These are phyloP conservation scores for Gastrophysa polygoni DNA, from an alignment of 2,888 invertebrate species.

Conservation along the genomic window DNA sequence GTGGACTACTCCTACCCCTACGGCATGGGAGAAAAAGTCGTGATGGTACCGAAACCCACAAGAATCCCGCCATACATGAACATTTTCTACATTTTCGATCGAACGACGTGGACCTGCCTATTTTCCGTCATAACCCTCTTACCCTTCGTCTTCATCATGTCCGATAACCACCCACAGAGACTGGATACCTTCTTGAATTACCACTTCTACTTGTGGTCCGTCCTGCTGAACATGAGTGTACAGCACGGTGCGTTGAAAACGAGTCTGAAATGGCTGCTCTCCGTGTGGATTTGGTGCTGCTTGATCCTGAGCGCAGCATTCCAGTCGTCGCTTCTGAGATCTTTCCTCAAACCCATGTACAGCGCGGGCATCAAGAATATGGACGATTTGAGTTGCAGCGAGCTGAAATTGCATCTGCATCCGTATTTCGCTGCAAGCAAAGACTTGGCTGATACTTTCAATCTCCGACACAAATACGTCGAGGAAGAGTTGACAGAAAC, in stretches of 20 bases:
- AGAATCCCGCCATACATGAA: constrained; percentile 15
- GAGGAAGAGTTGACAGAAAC: not conserved
- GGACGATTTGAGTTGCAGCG: constrained; percentile 13
- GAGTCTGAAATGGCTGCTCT: constrained; percentile 17
- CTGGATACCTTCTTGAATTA: constrained; percentile 1
- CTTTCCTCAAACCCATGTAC: constrained; percentile 18
- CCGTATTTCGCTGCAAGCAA: not conserved
- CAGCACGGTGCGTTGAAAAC: not conserved
- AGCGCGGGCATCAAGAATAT: constrained; percentile 13
- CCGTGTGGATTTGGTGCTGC: constrained; percentile 13
- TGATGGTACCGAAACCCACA: constrained; percentile 16
- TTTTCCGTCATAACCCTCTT: not conserved
- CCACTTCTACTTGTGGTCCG: constrained; percentile 1
- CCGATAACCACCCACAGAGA: not conserved
- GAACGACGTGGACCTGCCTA: constrained; percentile 4
- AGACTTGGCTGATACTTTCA: constrained; percentile 1
- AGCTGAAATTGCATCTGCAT: constrained; percentile 15
- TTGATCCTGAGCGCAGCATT: constrained; percentile 11
- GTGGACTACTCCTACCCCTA: constrained; percentile 14
- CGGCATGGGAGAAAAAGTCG: constrained; percentile 11
- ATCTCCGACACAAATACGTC: constrained; percentile 3
- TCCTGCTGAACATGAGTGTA: constrained; percentile 4
- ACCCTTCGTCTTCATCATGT: not conserved
- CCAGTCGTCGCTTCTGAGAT: constrained; percentile 13
- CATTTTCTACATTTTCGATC: constrained; percentile 17